phyloP scores from a whole-genome alignment of 1,140 invertebrate species.

The Formica exsecta region DNA sequence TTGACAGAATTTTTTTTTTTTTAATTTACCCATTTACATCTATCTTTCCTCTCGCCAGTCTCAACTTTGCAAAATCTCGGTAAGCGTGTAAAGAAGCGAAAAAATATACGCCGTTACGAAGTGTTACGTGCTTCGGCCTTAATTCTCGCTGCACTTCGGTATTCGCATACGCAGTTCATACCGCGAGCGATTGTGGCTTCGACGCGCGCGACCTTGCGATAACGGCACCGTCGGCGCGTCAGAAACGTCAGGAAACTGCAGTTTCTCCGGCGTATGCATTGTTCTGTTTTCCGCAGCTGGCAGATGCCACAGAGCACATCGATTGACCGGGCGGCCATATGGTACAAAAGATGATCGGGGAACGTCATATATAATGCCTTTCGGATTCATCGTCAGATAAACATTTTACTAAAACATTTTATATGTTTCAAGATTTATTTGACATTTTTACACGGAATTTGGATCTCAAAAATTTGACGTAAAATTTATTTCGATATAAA shows the following conservation, averaged over 20 bases:
- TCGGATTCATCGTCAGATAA: not conserved
- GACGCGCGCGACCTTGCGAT: conserved; percentile 65
- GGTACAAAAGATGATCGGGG: conserved; percentile 29
- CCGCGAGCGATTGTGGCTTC: conserved; percentile 61
- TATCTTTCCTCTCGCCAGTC: not conserved
- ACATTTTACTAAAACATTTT: not conserved
- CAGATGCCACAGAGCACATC: conserved; percentile 57
- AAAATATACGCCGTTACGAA: not conserved
- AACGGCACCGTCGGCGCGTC: conserved; percentile 37
- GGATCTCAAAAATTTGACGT: not conserved
- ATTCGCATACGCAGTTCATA: conserved; percentile 44
- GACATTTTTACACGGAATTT: not conserved
- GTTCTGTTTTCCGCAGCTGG: conserved; percentile 58
- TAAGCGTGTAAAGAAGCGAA: not conserved
- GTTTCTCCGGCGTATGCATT: conserved; percentile 52
- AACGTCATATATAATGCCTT: not conserved
- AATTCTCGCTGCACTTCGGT: conserved; percentile 14
- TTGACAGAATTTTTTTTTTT: not conserved
- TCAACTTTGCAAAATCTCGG: not conserved
- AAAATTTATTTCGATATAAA: not conserved
- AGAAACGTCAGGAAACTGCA: conserved; percentile 47
- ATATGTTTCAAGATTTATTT: not conserved
- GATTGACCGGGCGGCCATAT: conserved; percentile 54
- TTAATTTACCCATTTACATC: not conserved
- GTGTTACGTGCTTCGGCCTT: conserved; percentile 22